Evolutionary conservation across 2,888 invertebrate species (phyloP), one percentile per base, ranked within the genome.

Genomic region (Argynnis bischoffii): DNA sequence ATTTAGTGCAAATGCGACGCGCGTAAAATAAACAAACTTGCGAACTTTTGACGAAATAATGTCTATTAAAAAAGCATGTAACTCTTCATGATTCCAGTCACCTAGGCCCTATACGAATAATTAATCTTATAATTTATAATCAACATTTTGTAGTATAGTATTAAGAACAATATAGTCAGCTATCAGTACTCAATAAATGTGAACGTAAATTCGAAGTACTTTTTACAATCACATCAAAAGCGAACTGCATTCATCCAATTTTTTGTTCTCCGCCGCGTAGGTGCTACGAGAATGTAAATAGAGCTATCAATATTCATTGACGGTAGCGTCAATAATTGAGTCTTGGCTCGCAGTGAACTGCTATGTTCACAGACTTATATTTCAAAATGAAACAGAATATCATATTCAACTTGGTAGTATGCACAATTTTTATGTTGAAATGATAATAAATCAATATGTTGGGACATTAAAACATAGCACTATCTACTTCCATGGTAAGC

Each of bases 241-340:
- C 60, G 54, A 68, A 63, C 63, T 67, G 63, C 65, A 61, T 66
- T 70, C 66, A 59, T 68, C 65, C 67, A 66, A 64, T 70, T 72
- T 70, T 72, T 71, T 64, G 77, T 72, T 67, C 66, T 64, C 77
- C 76, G 70, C 75, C 69, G 76, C 71, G 76, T 80, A 76, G 78
- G 79, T 78, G 79, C 78, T 75, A 78, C 76, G 81, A 79, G 77
- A 83, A 89, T 89, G 87, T 85, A 89, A 88, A 89, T 88, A 77
- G 72, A 74, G 71, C 78, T 77, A 88, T 89, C 85, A 89, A 90
- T 90, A 90, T 90, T 90, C 90, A 90, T 88, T 75, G 82, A 74
- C 75, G 67, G 79, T 75, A 76, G 77, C 84, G 81, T 79, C 83
- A 83, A 86, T 88, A 89, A 88, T 88, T 87, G 87, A 88, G 85